phyloP scores from a whole-genome alignment of 2,888 invertebrate genomes.

The Tortricodes alternella region DNA sequence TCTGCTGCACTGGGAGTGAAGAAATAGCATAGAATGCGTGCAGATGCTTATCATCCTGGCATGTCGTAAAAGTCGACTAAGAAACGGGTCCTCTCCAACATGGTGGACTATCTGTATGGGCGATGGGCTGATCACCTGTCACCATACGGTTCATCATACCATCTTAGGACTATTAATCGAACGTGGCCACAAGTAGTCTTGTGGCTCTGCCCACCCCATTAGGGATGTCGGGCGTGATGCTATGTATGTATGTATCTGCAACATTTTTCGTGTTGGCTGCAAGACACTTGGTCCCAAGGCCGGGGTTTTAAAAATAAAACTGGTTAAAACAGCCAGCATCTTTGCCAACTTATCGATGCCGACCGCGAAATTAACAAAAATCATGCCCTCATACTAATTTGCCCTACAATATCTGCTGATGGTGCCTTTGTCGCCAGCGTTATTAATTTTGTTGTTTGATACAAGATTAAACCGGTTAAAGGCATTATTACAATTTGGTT shows the following conservation, averaged over 20 bases:
- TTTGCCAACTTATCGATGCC: slow-evolving; percentile 42
- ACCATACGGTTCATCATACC: no score
- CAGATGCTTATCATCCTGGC: no score
- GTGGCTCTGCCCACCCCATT: no score
- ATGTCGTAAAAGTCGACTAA: no score
- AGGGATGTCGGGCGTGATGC: no score
- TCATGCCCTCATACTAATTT: slow-evolving; percentile 36
- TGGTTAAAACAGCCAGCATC: slow-evolving; percentile 53
- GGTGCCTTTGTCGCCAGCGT: neutral
- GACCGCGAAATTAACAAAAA: slow-evolving; percentile 41
- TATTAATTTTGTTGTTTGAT: slow-evolving; percentile 6
- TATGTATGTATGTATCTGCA: neutral
- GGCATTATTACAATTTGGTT: slow-evolving; percentile 16
- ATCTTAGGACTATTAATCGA: no score
- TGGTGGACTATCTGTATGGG: no score
- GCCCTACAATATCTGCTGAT: neutral
- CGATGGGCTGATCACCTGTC: no score
- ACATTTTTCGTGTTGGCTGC: slow-evolving; percentile 40
- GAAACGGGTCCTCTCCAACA: no score
- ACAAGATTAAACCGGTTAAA: slow-evolving; percentile 14
- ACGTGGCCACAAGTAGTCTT: no score
- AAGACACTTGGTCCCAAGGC: slow-evolving; percentile 67
- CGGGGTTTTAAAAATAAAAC: slow-evolving; percentile 51
- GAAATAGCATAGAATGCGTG: no score
- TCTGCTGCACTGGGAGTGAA: no score